Conservation (phyloP, 2,888 invertebrate genomes). For the Dichetophora obliterata region DNA sequence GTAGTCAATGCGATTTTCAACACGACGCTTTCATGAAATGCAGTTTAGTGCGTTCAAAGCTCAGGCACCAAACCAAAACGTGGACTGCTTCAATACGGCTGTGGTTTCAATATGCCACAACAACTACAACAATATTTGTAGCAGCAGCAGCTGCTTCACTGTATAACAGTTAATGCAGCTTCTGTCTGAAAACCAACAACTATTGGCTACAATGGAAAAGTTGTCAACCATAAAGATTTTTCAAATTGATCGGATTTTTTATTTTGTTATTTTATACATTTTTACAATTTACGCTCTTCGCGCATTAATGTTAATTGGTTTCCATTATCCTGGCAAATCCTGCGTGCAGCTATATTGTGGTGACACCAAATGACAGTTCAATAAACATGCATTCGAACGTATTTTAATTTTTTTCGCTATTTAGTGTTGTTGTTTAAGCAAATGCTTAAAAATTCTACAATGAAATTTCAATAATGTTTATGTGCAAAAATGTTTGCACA, state of each 20-base stretch:
- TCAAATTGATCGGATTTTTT: neutral
- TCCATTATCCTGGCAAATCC: slow-evolving; percentile 46
- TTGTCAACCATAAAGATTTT: neutral
- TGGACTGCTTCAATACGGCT: neutral
- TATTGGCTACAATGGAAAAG: neutral
- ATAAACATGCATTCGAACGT: slow-evolving; percentile 26
- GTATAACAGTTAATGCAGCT: no score
- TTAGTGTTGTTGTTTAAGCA: neutral
- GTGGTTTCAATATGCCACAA: neutral
- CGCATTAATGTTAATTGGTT: slow-evolving; percentile 38
- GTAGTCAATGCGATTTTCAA: neutral
- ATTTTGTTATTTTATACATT: neutral
- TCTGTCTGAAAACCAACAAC: no score
- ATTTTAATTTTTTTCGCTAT: neutral
- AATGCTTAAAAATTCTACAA: neutral
- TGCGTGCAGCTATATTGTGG: slow-evolving; percentile 25
- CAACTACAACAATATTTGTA: neutral
- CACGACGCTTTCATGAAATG: neutral
- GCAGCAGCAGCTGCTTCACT: neutral
- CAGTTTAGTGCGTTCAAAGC: neutral
- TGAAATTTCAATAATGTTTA: slow-evolving; percentile 25
- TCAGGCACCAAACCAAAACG: no score
- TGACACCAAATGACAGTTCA: slow-evolving; percentile 34
- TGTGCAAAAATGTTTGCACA: slow-evolving; percentile 40
- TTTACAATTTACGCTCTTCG: slow-evolving; percentile 27